Conservation (phyloP, 2,888 invertebrate genomes). For the Oscheius sp. region DNA sequence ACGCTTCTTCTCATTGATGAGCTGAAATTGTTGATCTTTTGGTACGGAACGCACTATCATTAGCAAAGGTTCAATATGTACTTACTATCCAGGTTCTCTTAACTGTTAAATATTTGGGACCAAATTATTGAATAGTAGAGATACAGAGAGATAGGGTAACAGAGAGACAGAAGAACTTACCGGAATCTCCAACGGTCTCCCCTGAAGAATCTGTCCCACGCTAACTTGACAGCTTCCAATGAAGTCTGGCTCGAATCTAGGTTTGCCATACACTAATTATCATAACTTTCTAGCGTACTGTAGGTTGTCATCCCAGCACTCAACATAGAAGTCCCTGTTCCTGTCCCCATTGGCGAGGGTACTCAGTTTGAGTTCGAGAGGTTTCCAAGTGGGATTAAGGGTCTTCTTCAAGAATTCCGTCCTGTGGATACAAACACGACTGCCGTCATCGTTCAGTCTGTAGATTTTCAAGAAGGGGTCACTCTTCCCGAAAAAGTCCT, state of each 20-base stretch:
- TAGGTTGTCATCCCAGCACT: constrained; percentile 33
- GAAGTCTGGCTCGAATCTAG: constrained; percentile 33
- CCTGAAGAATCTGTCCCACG: background rate
- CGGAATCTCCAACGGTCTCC: constrained; percentile 8
- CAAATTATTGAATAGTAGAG: too few species aligned
- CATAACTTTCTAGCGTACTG: background rate
- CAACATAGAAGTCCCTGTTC: constrained; percentile 28
- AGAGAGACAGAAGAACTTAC: constrained; percentile 26
- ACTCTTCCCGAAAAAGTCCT: constrained; percentile 68
- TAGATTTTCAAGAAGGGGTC: constrained; percentile 70
- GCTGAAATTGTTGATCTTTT: constrained; percentile 67
- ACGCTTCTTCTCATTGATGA: constrained; percentile 76
- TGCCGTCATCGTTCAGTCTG: constrained; percentile 62
- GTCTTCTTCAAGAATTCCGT: constrained; percentile 78
- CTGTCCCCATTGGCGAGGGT: constrained; percentile 76
- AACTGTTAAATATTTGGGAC: too few species aligned
- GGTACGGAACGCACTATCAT: constrained; percentile 43
- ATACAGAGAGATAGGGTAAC: too few species aligned
- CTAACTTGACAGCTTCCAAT: constrained; percentile 37
- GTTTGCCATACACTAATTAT: too few species aligned
- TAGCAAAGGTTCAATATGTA: too few species aligned
- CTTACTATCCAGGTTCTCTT: too few species aligned
- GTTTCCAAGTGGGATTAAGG: constrained; percentile 78
- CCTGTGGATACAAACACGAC: constrained; percentile 60
- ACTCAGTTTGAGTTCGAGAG: constrained; percentile 76